phyloP scores from a whole-genome alignment of 1,140 invertebrate species.

The Sarcophaga bullata region DNA sequence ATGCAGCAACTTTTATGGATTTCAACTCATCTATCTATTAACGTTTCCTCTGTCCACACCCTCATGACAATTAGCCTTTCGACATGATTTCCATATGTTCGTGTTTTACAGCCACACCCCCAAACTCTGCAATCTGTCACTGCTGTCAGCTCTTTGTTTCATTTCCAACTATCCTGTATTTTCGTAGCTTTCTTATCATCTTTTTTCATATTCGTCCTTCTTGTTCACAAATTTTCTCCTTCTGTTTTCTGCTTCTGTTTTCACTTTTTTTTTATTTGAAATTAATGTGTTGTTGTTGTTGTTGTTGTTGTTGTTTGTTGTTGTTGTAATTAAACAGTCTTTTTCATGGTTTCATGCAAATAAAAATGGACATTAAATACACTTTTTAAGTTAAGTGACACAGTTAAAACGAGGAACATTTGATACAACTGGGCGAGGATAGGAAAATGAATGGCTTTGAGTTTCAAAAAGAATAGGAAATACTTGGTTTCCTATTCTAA shows the following conservation, averaged over 20 bases:
- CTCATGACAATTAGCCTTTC: conserved; percentile 27
- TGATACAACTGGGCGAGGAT: too few relatives aligned
- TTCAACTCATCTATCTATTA: conserved; percentile 29
- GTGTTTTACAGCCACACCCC: neutral
- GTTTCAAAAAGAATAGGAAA: too few relatives aligned
- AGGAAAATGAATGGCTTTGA: too few relatives aligned
- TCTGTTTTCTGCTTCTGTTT: too few relatives aligned
- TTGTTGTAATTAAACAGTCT: neutral
- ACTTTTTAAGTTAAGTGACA: neutral
- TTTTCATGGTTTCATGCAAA: conserved; percentile 17
- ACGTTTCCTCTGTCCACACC: neutral
- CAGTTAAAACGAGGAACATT: too few relatives aligned
- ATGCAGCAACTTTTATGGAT: conserved; percentile 63
- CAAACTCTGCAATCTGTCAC: too few relatives aligned
- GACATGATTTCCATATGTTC: conserved; percentile 41
- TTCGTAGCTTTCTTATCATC: too few relatives aligned
- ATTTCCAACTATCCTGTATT: too few relatives aligned
- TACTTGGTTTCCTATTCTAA: too few relatives aligned
- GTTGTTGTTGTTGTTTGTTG: too few relatives aligned
- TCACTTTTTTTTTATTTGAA: neutral
- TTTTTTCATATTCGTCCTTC: neutral
- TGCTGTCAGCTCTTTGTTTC: too few relatives aligned
- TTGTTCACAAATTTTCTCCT: neutral
- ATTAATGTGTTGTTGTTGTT: neutral
- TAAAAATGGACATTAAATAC: neutral